phyloP scores from a whole-genome alignment of 2,888 invertebrate species.

The Calliopum simillimum region DNA sequence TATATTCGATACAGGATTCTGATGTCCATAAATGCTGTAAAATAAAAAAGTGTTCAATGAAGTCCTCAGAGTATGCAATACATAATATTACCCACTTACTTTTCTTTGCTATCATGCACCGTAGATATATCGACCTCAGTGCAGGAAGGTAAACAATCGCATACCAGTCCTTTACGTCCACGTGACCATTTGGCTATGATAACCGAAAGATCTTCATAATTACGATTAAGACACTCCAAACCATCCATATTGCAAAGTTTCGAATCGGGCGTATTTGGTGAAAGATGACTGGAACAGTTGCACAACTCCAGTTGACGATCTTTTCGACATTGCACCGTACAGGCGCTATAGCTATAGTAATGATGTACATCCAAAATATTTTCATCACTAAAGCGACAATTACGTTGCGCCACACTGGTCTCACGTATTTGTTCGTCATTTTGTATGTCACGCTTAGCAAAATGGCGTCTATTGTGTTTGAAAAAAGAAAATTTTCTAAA shows the following conservation, averaged over 20 bases:
- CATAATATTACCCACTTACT: constrained; percentile 42
- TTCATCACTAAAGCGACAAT: constrained; percentile 79
- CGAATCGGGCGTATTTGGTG: constrained; percentile 70
- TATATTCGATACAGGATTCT: constrained; percentile 67
- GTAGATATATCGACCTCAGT: constrained; percentile 77
- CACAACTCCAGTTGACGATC: constrained; percentile 73
- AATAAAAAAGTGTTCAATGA: not conserved
- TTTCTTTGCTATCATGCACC: constrained; percentile 68
- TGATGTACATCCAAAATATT: constrained; percentile 73
- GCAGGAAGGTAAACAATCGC: constrained; percentile 79
- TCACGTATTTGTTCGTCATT: constrained; percentile 75
- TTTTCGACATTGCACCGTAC: constrained; percentile 78
- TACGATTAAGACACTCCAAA: constrained; percentile 73
- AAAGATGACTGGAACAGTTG: constrained; percentile 78
- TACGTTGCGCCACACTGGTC: constrained; percentile 74
- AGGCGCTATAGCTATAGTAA: constrained; percentile 79
- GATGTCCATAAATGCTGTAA: constrained; percentile 55
- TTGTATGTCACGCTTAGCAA: constrained; percentile 74
- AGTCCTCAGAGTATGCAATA: not conserved
- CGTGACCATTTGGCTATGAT: constrained; percentile 76
- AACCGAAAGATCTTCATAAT: constrained; percentile 73
- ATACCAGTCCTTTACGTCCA: constrained; percentile 72
- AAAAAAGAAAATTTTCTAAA: not conserved
- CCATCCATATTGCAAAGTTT: constrained; percentile 75
- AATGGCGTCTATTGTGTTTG: constrained; percentile 66